A percentile compares a stretch with the other conserved stretches of the same genome.
These are phyloP conservation scores for Pithys albifrons DNA, from an alignment of 2,113 vertebrate species.

Conservation along the genomic window DNA sequence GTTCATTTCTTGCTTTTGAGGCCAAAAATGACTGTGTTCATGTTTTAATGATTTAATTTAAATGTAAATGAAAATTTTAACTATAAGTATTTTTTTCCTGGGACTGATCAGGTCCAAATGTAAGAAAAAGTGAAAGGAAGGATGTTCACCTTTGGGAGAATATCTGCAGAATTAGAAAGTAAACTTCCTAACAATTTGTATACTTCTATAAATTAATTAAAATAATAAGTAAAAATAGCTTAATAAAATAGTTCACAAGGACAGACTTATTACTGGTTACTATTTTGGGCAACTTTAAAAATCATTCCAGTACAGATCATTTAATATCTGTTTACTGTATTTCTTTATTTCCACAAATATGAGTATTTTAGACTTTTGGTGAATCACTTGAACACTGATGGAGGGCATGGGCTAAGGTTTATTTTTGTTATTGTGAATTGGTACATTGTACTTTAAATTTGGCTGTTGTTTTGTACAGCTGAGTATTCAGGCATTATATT, in stretches of 20 bases:
- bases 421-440: not conserved
- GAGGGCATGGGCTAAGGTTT: not conserved
- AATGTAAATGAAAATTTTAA: conserved; percentile 24
- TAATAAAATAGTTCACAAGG: not conserved
- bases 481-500: not conserved
- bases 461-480: not conserved
- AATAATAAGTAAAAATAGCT: not conserved
- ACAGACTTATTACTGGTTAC: not conserved
- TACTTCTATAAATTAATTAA: not conserved
- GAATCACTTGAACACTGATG: not conserved
- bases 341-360: not conserved
- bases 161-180: not conserved
- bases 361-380: not conserved
- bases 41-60: conserved; percentile 44
- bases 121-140: not conserved
- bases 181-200: not conserved
- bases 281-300: not conserved
- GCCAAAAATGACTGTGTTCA: not conserved
- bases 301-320: not conserved
- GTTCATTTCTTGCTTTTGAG: not conserved
- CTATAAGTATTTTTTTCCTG: not conserved
- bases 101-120: not conserved
- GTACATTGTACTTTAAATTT: not conserved
- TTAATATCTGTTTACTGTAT: not conserved
- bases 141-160: not conserved